Evolutionary conservation across 2,113 vertebrate genomes (phyloP).

Genomic region (Peromyscus leucopus): DNA sequence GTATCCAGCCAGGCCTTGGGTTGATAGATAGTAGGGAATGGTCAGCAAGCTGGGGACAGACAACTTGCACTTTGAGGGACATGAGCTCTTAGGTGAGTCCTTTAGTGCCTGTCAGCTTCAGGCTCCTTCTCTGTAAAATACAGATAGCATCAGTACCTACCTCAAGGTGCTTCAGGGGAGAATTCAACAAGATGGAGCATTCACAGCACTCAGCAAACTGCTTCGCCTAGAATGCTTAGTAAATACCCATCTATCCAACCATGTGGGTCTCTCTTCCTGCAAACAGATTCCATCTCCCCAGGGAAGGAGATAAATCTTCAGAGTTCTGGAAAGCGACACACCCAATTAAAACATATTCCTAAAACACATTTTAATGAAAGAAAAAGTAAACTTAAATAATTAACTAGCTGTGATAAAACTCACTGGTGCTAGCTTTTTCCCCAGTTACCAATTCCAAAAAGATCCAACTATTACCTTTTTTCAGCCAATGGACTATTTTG

Average conservation of each 20-base stretch:
- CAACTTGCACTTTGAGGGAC: neutral
- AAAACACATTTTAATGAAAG: slow-evolving; percentile 54
- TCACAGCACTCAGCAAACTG: neutral
- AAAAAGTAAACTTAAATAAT: slow-evolving; percentile 1
- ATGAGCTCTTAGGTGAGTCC: neutral
- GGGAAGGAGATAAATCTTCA: slow-evolving; percentile 51
- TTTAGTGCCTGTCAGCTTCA: neutral
- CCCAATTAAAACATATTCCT: slow-evolving; percentile 43
- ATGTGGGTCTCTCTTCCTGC: neutral
- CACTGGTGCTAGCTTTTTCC: neutral
- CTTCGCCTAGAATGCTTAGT: neutral
- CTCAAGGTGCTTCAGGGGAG: slow-evolving; percentile 10
- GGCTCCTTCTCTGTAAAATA: slow-evolving; percentile 28
- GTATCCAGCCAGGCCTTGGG: neutral
- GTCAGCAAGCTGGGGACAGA: neutral
- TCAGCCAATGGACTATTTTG: neutral
- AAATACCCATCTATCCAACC: neutral
- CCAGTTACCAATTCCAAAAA: slow-evolving; percentile 18
- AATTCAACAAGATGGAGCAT: neutral
- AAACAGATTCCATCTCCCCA: slow-evolving; percentile 37
- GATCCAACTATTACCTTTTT: slow-evolving; percentile 45
- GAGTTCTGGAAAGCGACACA: slow-evolving; percentile 61
- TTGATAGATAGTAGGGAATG: neutral
- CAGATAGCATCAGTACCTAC: slow-evolving; percentile 13
- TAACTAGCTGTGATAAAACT: neutral